Conservation (phyloP, 2,888 invertebrate genomes). For the Eutolmus rufibarbis region DNA sequence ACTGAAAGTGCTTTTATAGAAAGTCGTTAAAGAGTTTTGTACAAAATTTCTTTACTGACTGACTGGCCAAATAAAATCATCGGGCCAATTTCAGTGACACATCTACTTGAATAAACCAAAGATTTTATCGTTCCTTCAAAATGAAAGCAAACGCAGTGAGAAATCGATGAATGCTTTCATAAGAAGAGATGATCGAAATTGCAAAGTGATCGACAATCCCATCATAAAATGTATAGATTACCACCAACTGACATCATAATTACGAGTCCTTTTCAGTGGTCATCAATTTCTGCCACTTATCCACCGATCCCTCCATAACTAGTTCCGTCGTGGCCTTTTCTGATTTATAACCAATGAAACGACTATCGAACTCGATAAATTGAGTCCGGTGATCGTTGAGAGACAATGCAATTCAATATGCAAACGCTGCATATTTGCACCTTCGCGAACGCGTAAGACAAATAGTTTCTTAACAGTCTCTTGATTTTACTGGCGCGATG, state of each 20-base stretch:
- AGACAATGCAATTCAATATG: background rate
- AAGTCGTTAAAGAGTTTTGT: background rate
- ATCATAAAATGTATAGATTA: background rate
- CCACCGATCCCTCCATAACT: background rate
- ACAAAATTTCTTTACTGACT: background rate
- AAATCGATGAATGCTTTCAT: background rate
- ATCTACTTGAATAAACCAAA: background rate
- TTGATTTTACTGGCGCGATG: background rate
- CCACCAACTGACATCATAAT: slow-evolving; percentile 6
- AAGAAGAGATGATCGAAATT: background rate
- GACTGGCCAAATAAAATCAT: background rate
- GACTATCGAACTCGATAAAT: background rate
- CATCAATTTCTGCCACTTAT: background rate
- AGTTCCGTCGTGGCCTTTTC: background rate
- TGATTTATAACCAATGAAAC: background rate
- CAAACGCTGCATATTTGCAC: background rate
- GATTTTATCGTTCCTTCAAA: background rate
- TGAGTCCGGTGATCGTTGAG: background rate
- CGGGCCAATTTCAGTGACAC: background rate
- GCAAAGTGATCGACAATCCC: background rate
- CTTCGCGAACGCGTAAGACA: background rate
- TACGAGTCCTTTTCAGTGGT: background rate
- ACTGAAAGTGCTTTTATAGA: background rate
- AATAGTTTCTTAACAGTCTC: background rate
- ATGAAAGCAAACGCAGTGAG: background rate